Evolutionary conservation across 2,113 vertebrate species (phyloP), one percentile per base, ranked within the genome.

Genomic region (Phodopus roborovskii): DNA sequence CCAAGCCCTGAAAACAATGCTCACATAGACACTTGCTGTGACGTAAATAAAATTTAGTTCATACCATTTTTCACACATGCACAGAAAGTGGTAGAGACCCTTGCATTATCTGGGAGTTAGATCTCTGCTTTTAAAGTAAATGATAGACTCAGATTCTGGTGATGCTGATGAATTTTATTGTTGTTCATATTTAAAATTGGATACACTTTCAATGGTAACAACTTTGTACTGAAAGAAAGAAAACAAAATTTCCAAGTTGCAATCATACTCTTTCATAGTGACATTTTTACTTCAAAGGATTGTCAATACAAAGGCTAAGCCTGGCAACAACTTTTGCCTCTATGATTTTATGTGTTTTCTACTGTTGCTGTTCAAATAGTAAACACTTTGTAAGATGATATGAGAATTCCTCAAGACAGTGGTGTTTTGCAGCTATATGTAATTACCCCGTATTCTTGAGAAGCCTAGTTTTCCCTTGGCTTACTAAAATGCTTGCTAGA

Each of bases 381-480:
- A 0, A 74, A 83, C 30, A 66, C 20, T 87, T 95, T 86, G 30
- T 68, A 91, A 92, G n/a, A 82, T 0, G 7, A 73, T 74, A 39
- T 0, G 0, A 45, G 84, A 94, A 62, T 89, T 93, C 45, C 30
- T 86, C n/a, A 56, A 60, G 39, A 30, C 10, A 62, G 42, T 1
- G 3, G 17, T 53, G 62, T 62, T 94, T 82, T 74, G 33, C 9
- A 10, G 33, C 68, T 30, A 79, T 77, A 48, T 48, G 33, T 83
- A 96, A 90, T 94, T 83, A 96, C n/a, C 70, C 75, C 83, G 73
- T 68, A 94, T 33, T 96, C 90, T 88, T 81, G 70, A 74, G 24
- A 87, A 56, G 19, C 19, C 10, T 93, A 84, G 71, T 89, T 81
- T 78, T 75, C 33, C 84, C 20, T 88, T 90, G 70, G 71, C 71